Evolutionary conservation across 1,140 invertebrate genomes (phyloP), one percentile per base, ranked within the genome.

Genomic region (Drosophila sp.): DNA sequence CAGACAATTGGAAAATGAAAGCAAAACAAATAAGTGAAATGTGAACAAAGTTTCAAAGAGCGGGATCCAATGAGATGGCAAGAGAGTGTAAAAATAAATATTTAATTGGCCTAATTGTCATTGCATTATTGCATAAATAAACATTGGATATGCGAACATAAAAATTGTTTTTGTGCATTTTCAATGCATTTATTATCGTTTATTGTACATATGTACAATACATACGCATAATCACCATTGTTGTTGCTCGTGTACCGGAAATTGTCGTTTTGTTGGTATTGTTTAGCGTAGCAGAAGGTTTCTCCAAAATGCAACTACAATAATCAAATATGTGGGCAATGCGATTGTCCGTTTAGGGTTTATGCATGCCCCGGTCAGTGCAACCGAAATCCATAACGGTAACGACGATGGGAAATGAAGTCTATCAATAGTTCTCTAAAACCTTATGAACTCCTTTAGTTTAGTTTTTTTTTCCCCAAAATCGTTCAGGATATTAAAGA

Each of bases 81-180:
- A 44, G 29, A 78, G 76, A 75, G 76, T 79, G 74, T 79, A 77
- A 79, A 79, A 79, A 79, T 79, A 79, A 79, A 79, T 79, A 79
- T 79, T 79, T 79, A 77, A 79, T 79, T 79, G 77, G 55, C 77
- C 74, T 79, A 79, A 79, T 79, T 79, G 77, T 73, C 74, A 50
- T 77, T 73, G 73, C 70, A 77, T 76, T 79, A 79, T 79, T 73
- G 70, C 74, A 79, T 79, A 79, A 77, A 79, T 77, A 79, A 79
- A 79, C 66, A 76, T 60, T 71, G 7, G 32, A 35, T 10, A 23
- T 4, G 8, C 10, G 2, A 8, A 17, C 25, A 58, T 33, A 33
- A 33, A 33, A 55, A 75, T 62, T 64, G 62, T 66, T 35, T 76
- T 64, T 75, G 44, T 50, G 72, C 76, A 78, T 75, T 70, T 78